These are phyloP conservation scores for Callimorpha dominula DNA, from an alignment of 2,888 invertebrate genomes.

Conservation along the genomic window DNA sequence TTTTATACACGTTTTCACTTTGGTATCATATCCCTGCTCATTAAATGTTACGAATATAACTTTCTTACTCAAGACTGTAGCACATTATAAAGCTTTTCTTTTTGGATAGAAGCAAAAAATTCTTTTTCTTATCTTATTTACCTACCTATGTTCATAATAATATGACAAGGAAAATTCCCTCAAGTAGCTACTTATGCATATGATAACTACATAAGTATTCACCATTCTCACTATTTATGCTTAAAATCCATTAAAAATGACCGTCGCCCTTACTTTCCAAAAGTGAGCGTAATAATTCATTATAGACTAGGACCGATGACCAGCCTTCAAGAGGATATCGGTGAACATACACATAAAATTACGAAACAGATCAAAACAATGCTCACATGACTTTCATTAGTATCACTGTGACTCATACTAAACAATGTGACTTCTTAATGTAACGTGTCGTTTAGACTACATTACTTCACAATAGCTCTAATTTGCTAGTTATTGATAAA, in stretches of 20 bases:
- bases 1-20: too few species aligned
- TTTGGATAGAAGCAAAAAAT: background rate
- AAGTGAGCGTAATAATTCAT: background rate
- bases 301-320: background rate
- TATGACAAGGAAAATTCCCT: background rate
- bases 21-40: too few species aligned
- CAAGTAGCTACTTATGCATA: background rate
- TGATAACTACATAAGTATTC: background rate
- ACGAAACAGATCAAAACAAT: slow-evolving; percentile 9
- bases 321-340: background rate
- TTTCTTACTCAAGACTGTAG: too few species aligned
- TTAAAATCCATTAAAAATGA: background rate
- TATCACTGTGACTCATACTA: slow-evolving; percentile 7
- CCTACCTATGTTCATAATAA: background rate
- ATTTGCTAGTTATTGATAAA: background rate
- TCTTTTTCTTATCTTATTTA: background rate
- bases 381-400: slow-evolving; percentile 14
- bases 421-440: slow-evolving; percentile 10
- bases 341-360: background rate
- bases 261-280: background rate
- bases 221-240: background rate
- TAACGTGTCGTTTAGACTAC: slow-evolving; percentile 7
- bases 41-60: too few species aligned
- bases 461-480: background rate
- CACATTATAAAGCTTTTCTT: too few species aligned